These are phyloP conservation scores for Gymnothorax reevesii DNA, from an alignment of 2,797 vertebrate species.

Conservation along the genomic window DNA sequence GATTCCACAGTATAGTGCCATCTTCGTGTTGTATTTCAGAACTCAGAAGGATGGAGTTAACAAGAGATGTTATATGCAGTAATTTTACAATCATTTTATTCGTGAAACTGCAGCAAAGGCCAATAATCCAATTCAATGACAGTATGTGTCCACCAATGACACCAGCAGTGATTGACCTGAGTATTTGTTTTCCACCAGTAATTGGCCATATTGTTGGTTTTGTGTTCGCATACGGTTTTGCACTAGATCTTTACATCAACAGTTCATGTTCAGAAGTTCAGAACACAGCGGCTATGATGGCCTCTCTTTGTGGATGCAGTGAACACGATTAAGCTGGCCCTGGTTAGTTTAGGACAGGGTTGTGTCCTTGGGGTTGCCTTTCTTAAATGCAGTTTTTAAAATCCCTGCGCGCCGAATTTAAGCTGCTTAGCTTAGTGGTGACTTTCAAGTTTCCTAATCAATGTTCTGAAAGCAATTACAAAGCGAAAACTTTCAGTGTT, in stretches of 20 bases:
- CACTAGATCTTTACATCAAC: too few relatives aligned
- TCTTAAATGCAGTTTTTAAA: conserved; percentile 12
- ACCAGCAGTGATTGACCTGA: too few relatives aligned
- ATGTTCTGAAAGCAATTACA: conserved; percentile 16
- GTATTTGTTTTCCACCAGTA: too few relatives aligned
- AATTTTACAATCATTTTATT: conserved; percentile 30
- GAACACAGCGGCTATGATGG: background rate
- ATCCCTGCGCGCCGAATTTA: background rate
- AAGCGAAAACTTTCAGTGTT: background rate
- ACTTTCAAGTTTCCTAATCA: conserved; percentile 15
- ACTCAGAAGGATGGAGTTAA: conserved; percentile 14
- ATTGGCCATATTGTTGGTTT: conserved; percentile 2
- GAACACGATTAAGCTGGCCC: background rate
- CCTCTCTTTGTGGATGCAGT: background rate
- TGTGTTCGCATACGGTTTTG: background rate
- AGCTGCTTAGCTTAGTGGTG: background rate
- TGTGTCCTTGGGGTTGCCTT: background rate
- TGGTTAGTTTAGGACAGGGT: background rate
- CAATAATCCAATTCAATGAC: conserved; percentile 28
- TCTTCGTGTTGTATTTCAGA: background rate
- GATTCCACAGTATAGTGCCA: background rate
- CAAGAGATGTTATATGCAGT: conserved; percentile 12
- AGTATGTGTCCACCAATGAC: background rate
- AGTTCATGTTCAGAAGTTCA: background rate
- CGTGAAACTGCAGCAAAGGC: conserved; percentile 12